Conservation (phyloP, 2,888 invertebrate species). For the Platycnemis pennipes region DNA sequence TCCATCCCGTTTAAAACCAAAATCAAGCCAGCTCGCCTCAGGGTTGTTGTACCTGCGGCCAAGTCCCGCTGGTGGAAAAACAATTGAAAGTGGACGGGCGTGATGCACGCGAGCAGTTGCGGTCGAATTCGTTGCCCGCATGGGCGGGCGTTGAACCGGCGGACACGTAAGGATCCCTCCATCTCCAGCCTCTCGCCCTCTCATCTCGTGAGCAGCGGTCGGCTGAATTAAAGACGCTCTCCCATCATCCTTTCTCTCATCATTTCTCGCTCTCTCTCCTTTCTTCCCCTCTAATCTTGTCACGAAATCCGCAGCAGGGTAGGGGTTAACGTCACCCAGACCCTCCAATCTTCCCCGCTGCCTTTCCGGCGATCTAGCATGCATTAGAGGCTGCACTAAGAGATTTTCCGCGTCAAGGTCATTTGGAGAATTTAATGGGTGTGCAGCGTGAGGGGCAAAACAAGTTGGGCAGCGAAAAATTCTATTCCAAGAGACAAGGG, state of each 20-base stretch:
- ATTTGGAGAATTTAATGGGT: background rate
- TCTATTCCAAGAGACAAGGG: background rate
- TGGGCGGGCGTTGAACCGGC: background rate
- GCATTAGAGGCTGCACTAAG: background rate
- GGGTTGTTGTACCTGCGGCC: too few relatives aligned
- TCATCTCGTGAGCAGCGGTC: background rate
- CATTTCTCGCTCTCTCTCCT: background rate
- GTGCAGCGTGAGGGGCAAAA: background rate
- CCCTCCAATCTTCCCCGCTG: background rate
- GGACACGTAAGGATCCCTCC: background rate
- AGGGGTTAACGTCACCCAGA: background rate
- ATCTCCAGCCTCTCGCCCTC: background rate
- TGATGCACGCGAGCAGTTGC: background rate
- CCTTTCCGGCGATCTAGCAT: background rate
- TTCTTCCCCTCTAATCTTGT: background rate
- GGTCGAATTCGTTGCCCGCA: background rate
- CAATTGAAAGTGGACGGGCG: background rate
- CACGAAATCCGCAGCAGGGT: background rate
- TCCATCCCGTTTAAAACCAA: too few relatives aligned
- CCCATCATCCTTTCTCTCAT: background rate
- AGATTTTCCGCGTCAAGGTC: background rate
- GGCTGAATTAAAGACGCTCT: background rate
- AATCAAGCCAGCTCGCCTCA: too few relatives aligned
- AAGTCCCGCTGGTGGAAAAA: background rate
- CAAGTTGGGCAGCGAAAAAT: background rate